Conservation (phyloP, 1,140 invertebrate genomes). For the Campoletis sonorensis region DNA sequence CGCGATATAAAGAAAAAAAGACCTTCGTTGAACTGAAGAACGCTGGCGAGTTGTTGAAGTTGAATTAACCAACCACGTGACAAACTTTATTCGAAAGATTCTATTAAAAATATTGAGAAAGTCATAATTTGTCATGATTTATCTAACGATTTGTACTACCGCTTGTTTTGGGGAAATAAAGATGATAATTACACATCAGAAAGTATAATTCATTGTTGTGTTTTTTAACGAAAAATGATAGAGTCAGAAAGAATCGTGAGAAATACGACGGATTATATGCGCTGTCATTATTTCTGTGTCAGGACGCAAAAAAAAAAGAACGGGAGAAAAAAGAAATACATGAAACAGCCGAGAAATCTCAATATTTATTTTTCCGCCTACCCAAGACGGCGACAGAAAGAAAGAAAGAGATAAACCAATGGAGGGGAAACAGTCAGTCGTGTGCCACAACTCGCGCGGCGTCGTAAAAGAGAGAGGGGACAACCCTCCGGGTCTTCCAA, state of each 20-base stretch:
- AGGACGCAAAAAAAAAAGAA: background rate
- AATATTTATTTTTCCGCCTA: constrained; percentile 52
- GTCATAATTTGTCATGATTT: background rate
- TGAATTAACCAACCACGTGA: no score
- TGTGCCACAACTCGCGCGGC: constrained; percentile 32
- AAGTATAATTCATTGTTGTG: constrained; percentile 1
- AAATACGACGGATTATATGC: constrained; percentile 22
- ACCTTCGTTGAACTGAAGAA: no score
- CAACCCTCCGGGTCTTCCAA: constrained; percentile 9
- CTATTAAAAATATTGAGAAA: no score
- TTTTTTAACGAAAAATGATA: constrained; percentile 1
- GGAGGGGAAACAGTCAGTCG: constrained; percentile 22
- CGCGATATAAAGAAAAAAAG: no score
- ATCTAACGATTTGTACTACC: background rate
- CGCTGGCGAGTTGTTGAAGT: no score
- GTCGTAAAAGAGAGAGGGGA: constrained; percentile 33
- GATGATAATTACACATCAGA: background rate
- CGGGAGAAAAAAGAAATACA: constrained; percentile 26
- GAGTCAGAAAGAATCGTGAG: constrained; percentile 21
- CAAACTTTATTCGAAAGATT: no score
- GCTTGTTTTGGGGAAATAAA: background rate
- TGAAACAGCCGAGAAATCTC: constrained; percentile 35
- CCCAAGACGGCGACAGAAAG: background rate
- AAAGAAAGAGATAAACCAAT: background rate
- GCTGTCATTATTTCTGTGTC: constrained; percentile 21